Evolutionary conservation across 1,140 invertebrate species (phyloP).

Genomic region (Saxidomus purpurata): DNA sequence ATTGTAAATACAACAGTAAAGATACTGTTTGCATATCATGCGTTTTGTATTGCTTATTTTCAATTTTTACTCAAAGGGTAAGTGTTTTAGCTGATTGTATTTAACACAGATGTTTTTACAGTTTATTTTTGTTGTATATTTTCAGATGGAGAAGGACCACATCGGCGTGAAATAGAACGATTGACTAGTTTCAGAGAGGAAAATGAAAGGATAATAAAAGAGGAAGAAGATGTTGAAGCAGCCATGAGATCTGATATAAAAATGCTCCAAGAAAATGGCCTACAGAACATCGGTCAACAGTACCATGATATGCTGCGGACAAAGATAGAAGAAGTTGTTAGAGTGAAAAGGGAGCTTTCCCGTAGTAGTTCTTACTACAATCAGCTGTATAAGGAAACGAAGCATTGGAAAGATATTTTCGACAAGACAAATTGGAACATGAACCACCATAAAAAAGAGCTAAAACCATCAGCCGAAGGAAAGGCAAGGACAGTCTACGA

Average conservation of each 20-base stretch:
- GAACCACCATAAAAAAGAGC: too few species aligned
- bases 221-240: not conserved
- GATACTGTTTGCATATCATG: too few species aligned
- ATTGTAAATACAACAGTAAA: too few species aligned
- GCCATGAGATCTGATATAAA: not conserved
- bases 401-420: too few species aligned
- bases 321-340: not conserved
- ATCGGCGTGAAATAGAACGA: not conserved
- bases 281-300: not conserved
- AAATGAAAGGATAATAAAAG: not conserved
- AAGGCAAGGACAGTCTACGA: not conserved
- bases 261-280: not conserved
- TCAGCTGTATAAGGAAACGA: too few species aligned
- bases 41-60: too few species aligned
- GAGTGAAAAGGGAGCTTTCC: not conserved
- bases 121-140: too few species aligned
- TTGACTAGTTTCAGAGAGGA: not conserved
- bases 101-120: too few species aligned
- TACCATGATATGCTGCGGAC: not conserved
- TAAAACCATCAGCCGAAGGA: not conserved
- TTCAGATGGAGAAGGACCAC: not conserved
- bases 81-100: too few species aligned
- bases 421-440: too few species aligned
- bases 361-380: not conserved
- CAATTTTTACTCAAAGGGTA: too few species aligned